Percentiles rank a stretch among this genome's conserved stretches.
Evolutionary conservation across 2,797 vertebrate species (phyloP).

Genomic region (Xiphophorus birchmanni): DNA sequence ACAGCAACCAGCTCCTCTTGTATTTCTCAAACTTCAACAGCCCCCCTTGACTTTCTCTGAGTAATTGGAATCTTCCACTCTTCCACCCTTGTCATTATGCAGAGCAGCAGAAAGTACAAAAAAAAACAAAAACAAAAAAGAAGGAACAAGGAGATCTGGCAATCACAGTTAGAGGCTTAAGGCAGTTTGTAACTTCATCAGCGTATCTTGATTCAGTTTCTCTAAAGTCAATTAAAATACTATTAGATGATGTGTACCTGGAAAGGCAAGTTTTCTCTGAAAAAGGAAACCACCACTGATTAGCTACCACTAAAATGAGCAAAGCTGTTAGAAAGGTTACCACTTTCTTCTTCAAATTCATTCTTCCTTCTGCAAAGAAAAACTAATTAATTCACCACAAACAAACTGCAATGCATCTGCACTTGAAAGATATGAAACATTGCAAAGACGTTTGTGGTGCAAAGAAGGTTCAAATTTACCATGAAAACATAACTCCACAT

Average conservation of each 20-base stretch:
- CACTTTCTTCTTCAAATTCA: constrained; percentile 44
- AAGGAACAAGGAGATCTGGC: constrained; percentile 59
- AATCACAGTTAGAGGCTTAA: constrained; percentile 43
- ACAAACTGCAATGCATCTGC: constrained; percentile 35
- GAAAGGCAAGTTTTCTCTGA: constrained; percentile 31
- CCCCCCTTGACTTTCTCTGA: constrained; percentile 73
- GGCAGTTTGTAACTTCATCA: constrained; percentile 76
- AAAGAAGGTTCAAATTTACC: constrained; percentile 38
- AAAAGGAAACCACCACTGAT: constrained; percentile 31
- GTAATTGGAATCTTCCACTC: constrained; percentile 77
- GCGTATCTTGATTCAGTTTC: constrained; percentile 66
- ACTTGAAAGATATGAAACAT: constrained; percentile 45
- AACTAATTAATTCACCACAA: constrained; percentile 41
- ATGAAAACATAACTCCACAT: constrained; percentile 30
- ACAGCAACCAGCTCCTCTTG: constrained; percentile 69
- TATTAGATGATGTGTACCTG: constrained; percentile 62
- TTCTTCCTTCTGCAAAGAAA: constrained; percentile 29
- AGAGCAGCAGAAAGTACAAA: constrained; percentile 64
- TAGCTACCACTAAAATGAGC: constrained; percentile 57
- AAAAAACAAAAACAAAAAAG: constrained; percentile 56
- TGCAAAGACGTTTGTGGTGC: constrained; percentile 34
- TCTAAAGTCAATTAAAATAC: constrained; percentile 79
- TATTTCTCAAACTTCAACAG: constrained; percentile 77
- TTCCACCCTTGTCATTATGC: constrained; percentile 62
- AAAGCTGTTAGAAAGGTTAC: constrained; percentile 51